These are phyloP conservation scores for Pristionchus japonicus DNA, from an alignment of 2,888 invertebrate genomes.

Conservation along the genomic window DNA sequence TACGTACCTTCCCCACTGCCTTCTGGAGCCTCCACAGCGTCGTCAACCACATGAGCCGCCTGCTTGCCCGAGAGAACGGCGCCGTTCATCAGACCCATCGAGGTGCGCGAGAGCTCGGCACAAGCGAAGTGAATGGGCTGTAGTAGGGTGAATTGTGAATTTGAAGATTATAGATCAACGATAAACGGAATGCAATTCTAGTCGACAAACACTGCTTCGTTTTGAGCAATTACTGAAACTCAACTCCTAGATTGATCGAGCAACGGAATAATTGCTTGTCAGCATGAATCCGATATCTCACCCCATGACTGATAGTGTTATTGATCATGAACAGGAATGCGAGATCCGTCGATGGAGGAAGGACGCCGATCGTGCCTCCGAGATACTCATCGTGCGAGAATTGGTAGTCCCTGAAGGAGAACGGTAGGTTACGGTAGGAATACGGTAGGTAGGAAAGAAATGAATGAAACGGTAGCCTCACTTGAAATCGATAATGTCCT, in stretches of 20 bases:
- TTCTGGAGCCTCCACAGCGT: not conserved
- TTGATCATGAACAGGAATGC: conserved; percentile 5
- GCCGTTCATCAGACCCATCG: conserved; percentile 67
- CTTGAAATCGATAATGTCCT: conserved; percentile 46
- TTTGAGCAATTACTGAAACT: not conserved
- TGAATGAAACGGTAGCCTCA: too few relatives aligned
- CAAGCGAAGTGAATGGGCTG: conserved; percentile 61
- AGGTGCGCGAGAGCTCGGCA: conserved; percentile 57
- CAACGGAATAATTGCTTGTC: too few relatives aligned
- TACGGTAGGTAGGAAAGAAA: too few relatives aligned
- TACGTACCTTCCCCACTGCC: not conserved
- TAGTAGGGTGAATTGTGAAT: too few relatives aligned
- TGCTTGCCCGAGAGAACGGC: conserved; percentile 58
- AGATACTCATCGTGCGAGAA: conserved; percentile 58
- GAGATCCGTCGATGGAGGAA: conserved; percentile 52
- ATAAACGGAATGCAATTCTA: not conserved
- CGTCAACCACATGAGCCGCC: conserved; percentile 48
- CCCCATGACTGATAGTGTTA: conserved; percentile 32
- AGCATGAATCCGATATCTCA: not conserved
- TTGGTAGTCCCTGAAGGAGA: conserved; percentile 62
- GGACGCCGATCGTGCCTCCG: conserved; percentile 59
- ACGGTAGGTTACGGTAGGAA: not conserved
- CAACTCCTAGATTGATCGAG: too few relatives aligned
- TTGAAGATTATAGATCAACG: not conserved
- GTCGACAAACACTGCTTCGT: not conserved